Evolutionary conservation across 2,888 invertebrate species (phyloP), one percentile per base, ranked within the genome.

Genomic region (Hemistola chrysoprasaria): DNA sequence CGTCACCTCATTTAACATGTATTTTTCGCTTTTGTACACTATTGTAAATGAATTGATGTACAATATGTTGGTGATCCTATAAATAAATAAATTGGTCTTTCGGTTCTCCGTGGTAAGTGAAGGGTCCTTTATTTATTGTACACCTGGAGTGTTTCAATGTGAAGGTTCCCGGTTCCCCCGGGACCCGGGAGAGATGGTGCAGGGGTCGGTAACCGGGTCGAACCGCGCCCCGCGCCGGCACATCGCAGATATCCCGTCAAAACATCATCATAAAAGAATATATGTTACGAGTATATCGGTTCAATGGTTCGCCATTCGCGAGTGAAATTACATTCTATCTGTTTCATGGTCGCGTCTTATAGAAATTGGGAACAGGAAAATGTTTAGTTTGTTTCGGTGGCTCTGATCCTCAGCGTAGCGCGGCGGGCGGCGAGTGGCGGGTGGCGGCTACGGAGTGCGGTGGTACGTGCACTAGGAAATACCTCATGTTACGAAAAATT

Each of bases 251-350:
- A 16, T 33, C 21, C 25, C 43, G 28, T 45, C 47, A 50, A 42
- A 52, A 55, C 48, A 47, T 38, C 25, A 36, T 45, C 46, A 40
- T 51, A 48, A 53, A 52, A 31, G 11, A 39, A 11, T 33, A 41
- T 30, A 34, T 26, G 32, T 39, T 11, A 7, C 24, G 16, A 2
- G 3, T 16, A 16, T 16, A 27, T 23, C 37, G 42, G 11, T 45
- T 36, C 22, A 33, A 27, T 37, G 34, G 10, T 36, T 23, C 11
- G 24, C 32, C 31, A 29, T 32, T 16, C 10, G 34, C 2, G 33
- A 36, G 44, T 32, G 43, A 43, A 43, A 42, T 45, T 27, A 37
- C 42, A 30, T 22, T 38, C 27, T 28, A 24, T 10, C 2, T 7
- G 20, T 2, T 5, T 8, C 16, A 23, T 16, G 7, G 8, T 9